These are phyloP conservation scores for Empidonax alnorum DNA, from an alignment of 2,113 vertebrate species.

Conservation along the genomic window DNA sequence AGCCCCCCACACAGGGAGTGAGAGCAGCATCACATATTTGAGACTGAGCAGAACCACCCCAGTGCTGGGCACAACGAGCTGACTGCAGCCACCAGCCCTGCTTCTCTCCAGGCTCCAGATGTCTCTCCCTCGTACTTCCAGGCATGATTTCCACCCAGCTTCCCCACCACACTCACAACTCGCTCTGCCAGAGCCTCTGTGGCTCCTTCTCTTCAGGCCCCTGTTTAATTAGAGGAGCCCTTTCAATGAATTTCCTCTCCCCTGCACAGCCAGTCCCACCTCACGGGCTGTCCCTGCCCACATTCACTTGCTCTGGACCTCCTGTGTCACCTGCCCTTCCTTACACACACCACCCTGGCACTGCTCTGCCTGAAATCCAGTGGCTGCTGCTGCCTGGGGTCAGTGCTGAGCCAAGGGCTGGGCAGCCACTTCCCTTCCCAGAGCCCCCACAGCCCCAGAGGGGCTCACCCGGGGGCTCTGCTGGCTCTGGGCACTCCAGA, in stretches of 20 bases:
- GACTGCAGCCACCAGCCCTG: neutral
- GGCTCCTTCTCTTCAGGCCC: neutral
- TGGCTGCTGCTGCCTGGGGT: neutral
- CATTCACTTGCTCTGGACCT: neutral
- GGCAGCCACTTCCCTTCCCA: neutral
- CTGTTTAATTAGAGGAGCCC: neutral
- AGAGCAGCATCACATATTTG: neutral
- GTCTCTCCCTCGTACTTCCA: neutral
- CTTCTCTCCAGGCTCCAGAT: neutral
- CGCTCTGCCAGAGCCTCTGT: neutral
- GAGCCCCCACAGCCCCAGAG: neutral
- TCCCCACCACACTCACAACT: neutral
- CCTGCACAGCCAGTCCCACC: neutral
- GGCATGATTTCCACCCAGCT: neutral
- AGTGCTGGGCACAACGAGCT: neutral
- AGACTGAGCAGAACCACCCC: neutral
- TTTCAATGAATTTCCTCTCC: neutral
- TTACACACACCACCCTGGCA: neutral
- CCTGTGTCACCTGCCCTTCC: neutral
- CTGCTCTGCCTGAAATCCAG: neutral
- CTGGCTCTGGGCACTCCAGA: neutral
- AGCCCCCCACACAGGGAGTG: neutral
- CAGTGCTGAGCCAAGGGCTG: neutral
- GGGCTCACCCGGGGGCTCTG: rapidly evolving
- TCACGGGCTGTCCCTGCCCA: neutral